These are phyloP conservation scores for Lateolabrax maculatus DNA, from an alignment of 2,797 vertebrate genomes.

Conservation along the genomic window DNA sequence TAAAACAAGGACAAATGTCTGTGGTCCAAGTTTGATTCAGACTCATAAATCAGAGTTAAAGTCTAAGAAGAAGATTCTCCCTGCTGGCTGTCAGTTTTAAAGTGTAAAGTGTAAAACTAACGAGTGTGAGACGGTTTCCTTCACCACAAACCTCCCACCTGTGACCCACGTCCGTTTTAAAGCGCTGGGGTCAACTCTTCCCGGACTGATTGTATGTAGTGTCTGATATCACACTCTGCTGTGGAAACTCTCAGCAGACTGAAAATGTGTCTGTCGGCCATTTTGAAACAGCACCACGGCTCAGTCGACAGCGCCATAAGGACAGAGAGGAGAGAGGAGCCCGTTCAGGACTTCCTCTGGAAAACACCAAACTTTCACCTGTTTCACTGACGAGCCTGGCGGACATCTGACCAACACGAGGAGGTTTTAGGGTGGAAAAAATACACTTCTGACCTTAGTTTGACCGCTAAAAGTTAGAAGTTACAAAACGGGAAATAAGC, in stretches of 20 bases:
- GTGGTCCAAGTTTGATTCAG: too few species aligned
- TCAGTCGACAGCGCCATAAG: slow-evolving; percentile 78
- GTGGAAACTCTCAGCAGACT: not conserved
- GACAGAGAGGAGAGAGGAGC: not conserved
- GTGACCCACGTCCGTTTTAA: too few species aligned
- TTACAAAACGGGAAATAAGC: not conserved
- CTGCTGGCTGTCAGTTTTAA: too few species aligned
- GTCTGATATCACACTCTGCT: not conserved
- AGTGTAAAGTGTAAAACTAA: too few species aligned
- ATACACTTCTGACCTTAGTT: not conserved
- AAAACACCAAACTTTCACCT: not conserved
- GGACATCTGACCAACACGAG: rapidly evolving
- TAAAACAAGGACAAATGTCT: too few species aligned
- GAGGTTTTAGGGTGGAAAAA: not conserved
- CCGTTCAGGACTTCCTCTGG: not conserved
- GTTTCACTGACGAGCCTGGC: rapidly evolving
- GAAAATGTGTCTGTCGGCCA: slow-evolving; percentile 82
- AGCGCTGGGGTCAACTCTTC: too few species aligned
- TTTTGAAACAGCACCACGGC: slow-evolving; percentile 89
- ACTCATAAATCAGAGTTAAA: too few species aligned
- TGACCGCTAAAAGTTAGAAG: not conserved
- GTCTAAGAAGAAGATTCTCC: too few species aligned
- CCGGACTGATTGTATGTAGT: too few species aligned
- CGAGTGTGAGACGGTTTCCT: too few species aligned
- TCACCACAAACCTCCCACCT: too few species aligned